Percentiles rank a stretch among this genome's conserved stretches.
Conservation (phyloP, 2,888 invertebrate genomes). For the Galeopsomyia nigrocyanea region DNA sequence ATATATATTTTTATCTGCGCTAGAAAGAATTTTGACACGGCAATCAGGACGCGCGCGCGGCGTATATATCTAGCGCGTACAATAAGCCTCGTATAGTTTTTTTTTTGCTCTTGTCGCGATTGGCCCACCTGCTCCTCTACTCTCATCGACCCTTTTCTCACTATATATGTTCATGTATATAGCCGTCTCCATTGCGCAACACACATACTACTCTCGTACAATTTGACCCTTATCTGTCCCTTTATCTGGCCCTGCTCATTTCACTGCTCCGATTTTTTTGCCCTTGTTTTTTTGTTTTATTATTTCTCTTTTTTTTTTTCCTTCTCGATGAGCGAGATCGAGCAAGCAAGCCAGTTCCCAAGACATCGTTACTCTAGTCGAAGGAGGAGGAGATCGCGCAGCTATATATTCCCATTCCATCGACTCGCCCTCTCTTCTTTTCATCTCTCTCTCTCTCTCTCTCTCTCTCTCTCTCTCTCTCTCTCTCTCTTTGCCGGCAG, state of each 20-base stretch:
- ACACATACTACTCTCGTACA: background rate
- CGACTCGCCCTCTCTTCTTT: conserved; percentile 7
- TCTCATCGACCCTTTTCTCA: conserved; percentile 16
- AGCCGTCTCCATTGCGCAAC: conserved; percentile 22
- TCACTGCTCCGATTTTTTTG: conserved; percentile 46
- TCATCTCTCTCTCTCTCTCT: conserved; percentile 15
- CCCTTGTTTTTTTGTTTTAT: conserved; percentile 31
- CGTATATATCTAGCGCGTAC: conserved; percentile 11
- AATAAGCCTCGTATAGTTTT: conserved; percentile 14
- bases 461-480: conserved; percentile 32
- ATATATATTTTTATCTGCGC: conserved; percentile 35
- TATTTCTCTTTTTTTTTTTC: conserved; percentile 20
- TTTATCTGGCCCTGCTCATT: conserved; percentile 48
- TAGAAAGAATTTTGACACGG: conserved; percentile 16
- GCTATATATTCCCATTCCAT: conserved; percentile 30
- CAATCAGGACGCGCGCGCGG: conserved; percentile 14
- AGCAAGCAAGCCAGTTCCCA: conserved; percentile 36
- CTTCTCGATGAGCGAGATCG: conserved; percentile 4
- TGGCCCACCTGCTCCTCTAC: conserved; percentile 23
- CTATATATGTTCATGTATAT: background rate
- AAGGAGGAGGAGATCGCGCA: conserved; percentile 25
- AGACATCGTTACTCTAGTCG: conserved; percentile 26
- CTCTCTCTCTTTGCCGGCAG: conserved; percentile 11
- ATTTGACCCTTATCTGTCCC: conserved; percentile 47
- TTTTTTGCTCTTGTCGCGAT: conserved; percentile 23